Evolutionary conservation across 2,888 invertebrate genomes (phyloP).

Genomic region (Spodoptera exigua): DNA sequence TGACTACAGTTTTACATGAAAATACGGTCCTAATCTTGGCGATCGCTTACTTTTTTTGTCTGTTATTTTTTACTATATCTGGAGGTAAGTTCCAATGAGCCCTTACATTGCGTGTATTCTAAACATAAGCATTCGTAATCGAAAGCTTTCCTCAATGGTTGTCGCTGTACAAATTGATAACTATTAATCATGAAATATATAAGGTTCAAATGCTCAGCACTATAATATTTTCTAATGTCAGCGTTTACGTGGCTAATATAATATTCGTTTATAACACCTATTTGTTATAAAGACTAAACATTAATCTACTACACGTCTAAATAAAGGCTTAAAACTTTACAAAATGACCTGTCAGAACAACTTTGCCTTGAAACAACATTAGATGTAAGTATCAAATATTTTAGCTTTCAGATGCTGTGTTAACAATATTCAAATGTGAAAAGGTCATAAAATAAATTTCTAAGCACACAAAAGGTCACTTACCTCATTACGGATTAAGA

Average conservation of each 20-base stretch:
- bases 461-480: conserved; percentile 11
- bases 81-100: too few relatives aligned
- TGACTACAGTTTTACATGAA: too few relatives aligned
- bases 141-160: conserved; percentile 83
- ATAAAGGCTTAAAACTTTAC: conserved; percentile 29
- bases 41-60: too few relatives aligned
- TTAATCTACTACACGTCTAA: conserved; percentile 38
- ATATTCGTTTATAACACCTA: conserved; percentile 41
- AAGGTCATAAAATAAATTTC: conserved; percentile 8
- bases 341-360: conserved; percentile 24
- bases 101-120: conserved; percentile 81
- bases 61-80: too few relatives aligned
- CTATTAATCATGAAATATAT: conserved; percentile 85
- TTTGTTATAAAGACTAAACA: conserved; percentile 38
- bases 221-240: conserved; percentile 66
- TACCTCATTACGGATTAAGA: too few relatives aligned
- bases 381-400: background rate
- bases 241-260: conserved; percentile 59
- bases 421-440: conserved; percentile 25
- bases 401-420: conserved; percentile 9
- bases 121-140: conserved; percentile 85
- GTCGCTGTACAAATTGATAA: conserved; percentile 86
- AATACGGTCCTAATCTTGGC: too few relatives aligned
- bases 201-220: conserved; percentile 74
- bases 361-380: conserved; percentile 5